phyloP scores from a whole-genome alignment of 2,797 vertebrate species.

The Paratrypauchen microcephalus region DNA sequence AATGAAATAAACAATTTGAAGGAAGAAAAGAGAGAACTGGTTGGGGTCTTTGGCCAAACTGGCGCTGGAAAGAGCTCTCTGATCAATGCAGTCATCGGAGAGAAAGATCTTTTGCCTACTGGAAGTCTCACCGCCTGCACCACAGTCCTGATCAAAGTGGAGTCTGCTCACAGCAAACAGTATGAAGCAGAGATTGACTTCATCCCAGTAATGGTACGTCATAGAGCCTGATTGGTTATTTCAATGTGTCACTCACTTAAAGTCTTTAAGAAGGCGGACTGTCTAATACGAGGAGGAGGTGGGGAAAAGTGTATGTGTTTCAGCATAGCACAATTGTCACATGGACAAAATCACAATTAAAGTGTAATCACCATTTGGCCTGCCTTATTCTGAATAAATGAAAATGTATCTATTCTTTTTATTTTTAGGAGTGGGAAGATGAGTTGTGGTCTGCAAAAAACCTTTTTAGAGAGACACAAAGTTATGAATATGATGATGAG shows the following conservation, averaged over 20 bases:
- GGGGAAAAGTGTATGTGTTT: too few relatives aligned
- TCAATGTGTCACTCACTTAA: too few relatives aligned
- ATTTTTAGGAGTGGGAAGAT: conserved; percentile 47
- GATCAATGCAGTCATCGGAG: neutral
- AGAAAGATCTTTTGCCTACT: conserved; percentile 6
- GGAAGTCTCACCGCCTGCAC: neutral
- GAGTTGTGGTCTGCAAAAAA: conserved; percentile 25
- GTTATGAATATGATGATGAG: neutral
- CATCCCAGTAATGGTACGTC: conserved; percentile 14
- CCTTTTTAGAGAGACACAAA: neutral
- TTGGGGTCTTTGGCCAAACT: conserved; percentile 6
- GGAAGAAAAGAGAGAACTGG: conserved; percentile 1
- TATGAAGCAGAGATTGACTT: conserved; percentile 9
- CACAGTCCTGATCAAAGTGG: conserved; percentile 7
- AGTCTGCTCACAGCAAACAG: neutral
- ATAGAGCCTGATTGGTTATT: neutral
- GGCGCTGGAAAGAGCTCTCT: conserved; percentile 4
- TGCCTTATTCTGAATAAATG: neutral
- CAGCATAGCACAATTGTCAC: too few relatives aligned
- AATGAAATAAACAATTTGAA: conserved; percentile 25
- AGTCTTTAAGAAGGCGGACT: too few relatives aligned
- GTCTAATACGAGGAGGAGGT: too few relatives aligned
- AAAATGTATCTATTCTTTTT: neutral
- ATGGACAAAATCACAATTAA: too few relatives aligned
- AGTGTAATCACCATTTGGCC: too few relatives aligned